Base-by-base conservation (phyloP, 2,888 invertebrate species). In the Oxystoma pomonae region DNA sequence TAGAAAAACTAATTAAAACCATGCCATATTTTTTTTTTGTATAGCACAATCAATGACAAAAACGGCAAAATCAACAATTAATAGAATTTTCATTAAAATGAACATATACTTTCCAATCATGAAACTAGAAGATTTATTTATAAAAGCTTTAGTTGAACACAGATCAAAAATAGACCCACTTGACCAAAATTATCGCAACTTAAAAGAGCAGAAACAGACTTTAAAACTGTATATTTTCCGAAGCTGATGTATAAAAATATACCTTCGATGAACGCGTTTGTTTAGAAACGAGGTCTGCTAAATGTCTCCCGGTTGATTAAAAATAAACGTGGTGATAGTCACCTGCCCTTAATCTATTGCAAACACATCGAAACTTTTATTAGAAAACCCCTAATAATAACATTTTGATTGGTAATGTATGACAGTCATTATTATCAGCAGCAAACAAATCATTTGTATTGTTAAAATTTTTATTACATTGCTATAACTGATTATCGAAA, bases 271-370 rank as follows among this genome's bases (percentile, higher is more conserved):
- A 73, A 12, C 74, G 71, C 70, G 73, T 70, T 72, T 76, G 75
- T 76, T 77, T 78, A 75, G 63, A 75, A 72, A 75, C 72, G 75
- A 75, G 74, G 76, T 72, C 78, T 78, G 78, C 75, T 72, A 73
- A 76, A 76, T 77, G 76, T 78, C 77, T 76, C 74, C 74, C 73
- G 72, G 72, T 71, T 72, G 73, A 73, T 74, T 77, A 77, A 76
- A 78, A 77, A 77, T 77, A 78, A 76, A 76, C 75, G 71, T 73
- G 73, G 73, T 75, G 74, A 74, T 75, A 67, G 70, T 76, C 75
- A 76, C 75, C 74, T 76, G 75, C 75, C 74, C 74, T 75, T 71
- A 71, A 72, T 75, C 72, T 73, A 74, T 71, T 71, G 70, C 74
- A 74, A 75, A 75, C 75, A 74, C 73, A 73, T 71, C 69, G 66